Evolutionary conservation across 1,140 invertebrate genomes (phyloP), one percentile per base, ranked within the genome.

Genomic region (Meloidogyne hapla): DNA sequence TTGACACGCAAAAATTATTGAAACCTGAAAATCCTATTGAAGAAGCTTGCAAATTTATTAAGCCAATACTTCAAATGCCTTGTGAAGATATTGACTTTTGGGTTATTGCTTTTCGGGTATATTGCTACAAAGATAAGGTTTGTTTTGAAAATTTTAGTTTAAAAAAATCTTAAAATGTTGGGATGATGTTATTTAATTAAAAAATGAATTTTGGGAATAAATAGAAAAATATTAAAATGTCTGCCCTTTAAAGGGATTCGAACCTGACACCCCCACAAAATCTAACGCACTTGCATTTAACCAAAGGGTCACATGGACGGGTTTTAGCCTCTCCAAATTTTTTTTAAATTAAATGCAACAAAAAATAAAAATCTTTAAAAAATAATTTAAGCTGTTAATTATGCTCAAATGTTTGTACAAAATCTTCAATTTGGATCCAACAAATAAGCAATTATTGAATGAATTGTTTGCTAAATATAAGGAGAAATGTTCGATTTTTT

Each of bases 31-130:
- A 76, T 72, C 86, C 86, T 8, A 67, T 86, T 26, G 85, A 86
- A 15, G 86, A 86, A 42, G 85, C 86, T n/a, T 65, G 77, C 33
- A 87, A 87, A 45, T 87, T 86, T 63, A 66, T 84, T 18, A 23
- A 78, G n/a, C 83, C 82, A 18, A 61, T 87, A 18, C 45, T 86
- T 23, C 74, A 75, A 61, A 61, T 85, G 26, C 79, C 76, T 61
- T 76, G 80, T 42, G 75, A 79, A 18, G 79, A 85, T 70, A 61
- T 81, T 13, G 80, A 85, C 25, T 69, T 78, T 62, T 83, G 70
- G 64, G 21, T 75, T 40, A 56, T 85, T 18, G 83, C 67, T 26
- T 85, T 85, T 65, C 83, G 84, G 62, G 69, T 86, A 21, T 86
- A 81, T 76, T 70, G 68, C 18, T 69, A 80, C 61, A 87, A 83